Evolutionary conservation across 1,140 invertebrate genomes (phyloP), one percentile per base, ranked within the genome.

Genomic region (Elymnias hypermnestra): DNA sequence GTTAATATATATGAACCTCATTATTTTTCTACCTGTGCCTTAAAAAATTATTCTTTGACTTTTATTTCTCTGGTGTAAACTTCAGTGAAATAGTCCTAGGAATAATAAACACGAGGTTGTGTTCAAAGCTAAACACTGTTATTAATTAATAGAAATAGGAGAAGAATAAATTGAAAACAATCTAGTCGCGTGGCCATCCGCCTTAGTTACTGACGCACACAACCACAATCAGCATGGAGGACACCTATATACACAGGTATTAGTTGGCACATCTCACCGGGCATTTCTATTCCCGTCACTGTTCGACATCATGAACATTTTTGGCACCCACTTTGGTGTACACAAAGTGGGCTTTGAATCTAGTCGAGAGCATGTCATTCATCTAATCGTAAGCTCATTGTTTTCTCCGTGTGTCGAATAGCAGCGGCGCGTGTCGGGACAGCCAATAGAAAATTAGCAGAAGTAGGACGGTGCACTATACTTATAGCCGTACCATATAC

Each of bases 241-340:
- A 57, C 57, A 59, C 40, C 53, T 54, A 5, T 1, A 22, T 63
- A 62, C 50, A 54, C 63, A 67, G 62, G 55, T 65, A 67, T 58
- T 54, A 74, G 63, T 82, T 85, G 78, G 82, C 81, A 83, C 63
- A 53, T 36, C 42, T 38, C 65, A 39, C 65, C 58, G 71, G 52
- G 43, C 71, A 59, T 42, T 61, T 72, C 81, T 85, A 85, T 85
- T 85, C 66, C 64, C 59, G 76, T 66, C 74, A 63, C 64, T 54
- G 69, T 70, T 75, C 72, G 78, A 74, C 81, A 74, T 81, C 69
- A 75, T 57, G 39, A 73, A 75, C 73, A 83, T 78, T 83, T 78
- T 78, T 82, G 78, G 81, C 81, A 77, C 47, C 55, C 66, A 66
- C 70, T 70, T 68, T 63, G 64, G 67, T 71, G n/a, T n/a, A n/a